Percentiles rank a stretch among this genome's conserved stretches.
Evolutionary conservation across 2,113 vertebrate species (phyloP).

Genomic region (Speoplatyrhinus poulsoni): DNA sequence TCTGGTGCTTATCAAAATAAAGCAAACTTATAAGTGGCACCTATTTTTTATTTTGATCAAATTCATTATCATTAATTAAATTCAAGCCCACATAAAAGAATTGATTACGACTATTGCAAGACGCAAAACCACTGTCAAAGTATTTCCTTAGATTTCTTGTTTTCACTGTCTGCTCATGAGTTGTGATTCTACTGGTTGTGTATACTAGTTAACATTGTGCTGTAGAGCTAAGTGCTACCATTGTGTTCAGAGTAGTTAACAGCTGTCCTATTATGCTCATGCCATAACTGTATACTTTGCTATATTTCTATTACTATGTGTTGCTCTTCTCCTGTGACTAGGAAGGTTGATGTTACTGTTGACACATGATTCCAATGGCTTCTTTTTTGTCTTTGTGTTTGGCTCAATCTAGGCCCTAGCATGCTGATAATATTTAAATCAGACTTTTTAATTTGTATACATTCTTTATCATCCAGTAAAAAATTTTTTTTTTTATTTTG

Average conservation of each 20-base stretch:
- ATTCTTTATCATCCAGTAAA: background rate
- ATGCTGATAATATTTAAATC: conserved; percentile 28
- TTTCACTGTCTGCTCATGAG: conserved; percentile 35
- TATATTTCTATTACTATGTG: conserved; percentile 30
- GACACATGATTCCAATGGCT: conserved; percentile 25
- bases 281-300: conserved; percentile 52
- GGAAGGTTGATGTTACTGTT: background rate
- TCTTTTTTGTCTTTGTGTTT: conserved; percentile 35
- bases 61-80: too few relatives aligned
- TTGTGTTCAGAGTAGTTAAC: conserved; percentile 57
- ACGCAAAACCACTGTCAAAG: background rate
- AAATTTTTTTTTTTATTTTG: background rate
- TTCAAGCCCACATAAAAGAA: too few relatives aligned
- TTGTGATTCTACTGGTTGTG: conserved; percentile 48
- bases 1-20: background rate
- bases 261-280: conserved; percentile 49
- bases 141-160: background rate
- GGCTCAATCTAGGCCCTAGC: conserved; percentile 24
- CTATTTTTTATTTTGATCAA: too few relatives aligned
- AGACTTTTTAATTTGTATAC: conserved; percentile 12
- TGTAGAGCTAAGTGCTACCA: conserved; percentile 53
- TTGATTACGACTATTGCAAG: too few relatives aligned
- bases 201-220: conserved; percentile 58
- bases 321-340: conserved; percentile 56
- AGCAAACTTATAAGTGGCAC: too few relatives aligned